These are phyloP conservation scores for Apis laboriosa DNA, from an alignment of 1,140 invertebrate species.

Conservation along the genomic window DNA sequence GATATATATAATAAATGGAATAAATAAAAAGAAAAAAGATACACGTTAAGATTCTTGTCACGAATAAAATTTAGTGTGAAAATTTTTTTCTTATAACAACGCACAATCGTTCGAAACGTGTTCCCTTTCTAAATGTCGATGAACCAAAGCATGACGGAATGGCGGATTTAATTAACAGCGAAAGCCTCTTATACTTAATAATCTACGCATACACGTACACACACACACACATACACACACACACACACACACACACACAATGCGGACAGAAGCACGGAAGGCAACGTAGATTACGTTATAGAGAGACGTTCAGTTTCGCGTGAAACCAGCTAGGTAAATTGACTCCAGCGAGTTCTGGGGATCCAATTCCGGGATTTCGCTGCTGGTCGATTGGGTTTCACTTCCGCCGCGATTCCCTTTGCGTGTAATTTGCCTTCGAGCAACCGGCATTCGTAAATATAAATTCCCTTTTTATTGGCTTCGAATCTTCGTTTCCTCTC, in stretches of 20 bases:
- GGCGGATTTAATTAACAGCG: slow-evolving; percentile 5
- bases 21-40: too few relatives aligned
- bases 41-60: too few relatives aligned
- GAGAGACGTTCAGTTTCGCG: slow-evolving; percentile 55
- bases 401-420: slow-evolving; percentile 58
- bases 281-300: slow-evolving; percentile 34
- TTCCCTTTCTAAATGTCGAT: neutral
- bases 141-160: neutral
- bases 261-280: neutral
- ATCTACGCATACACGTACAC: slow-evolving; percentile 17
- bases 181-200: slow-evolving; percentile 51
- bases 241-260: neutral
- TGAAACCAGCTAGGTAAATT: slow-evolving; percentile 60
- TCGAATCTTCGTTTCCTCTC: neutral
- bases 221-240: neutral
- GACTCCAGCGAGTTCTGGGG: slow-evolving; percentile 59
- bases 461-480: slow-evolving; percentile 14
- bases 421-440: slow-evolving; percentile 55
- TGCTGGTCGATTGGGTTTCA: slow-evolving; percentile 62
- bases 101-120: too few relatives aligned
- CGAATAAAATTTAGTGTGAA: too few relatives aligned
- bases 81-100: too few relatives aligned
- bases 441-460: slow-evolving; percentile 34
- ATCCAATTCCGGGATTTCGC: slow-evolving; percentile 60
- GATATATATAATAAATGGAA: too few relatives aligned